Percentiles rank a stretch among this genome's conserved stretches.
Conservation (phyloP, 2,888 invertebrate species). For the Antitype chi region DNA sequence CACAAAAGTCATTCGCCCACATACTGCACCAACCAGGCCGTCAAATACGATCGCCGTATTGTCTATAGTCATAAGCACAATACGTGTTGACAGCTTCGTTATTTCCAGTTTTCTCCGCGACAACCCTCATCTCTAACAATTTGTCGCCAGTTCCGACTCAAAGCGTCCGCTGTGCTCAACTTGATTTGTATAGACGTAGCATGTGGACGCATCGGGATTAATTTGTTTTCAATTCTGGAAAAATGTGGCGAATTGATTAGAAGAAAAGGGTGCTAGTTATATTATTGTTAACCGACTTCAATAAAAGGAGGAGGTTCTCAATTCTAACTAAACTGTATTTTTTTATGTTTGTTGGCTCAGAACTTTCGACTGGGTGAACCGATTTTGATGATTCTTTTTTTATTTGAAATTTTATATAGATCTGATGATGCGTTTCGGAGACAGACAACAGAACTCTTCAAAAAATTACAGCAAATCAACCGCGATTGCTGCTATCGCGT, state of each 20-base stretch:
- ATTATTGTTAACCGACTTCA: too few relatives aligned
- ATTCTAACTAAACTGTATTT: too few relatives aligned
- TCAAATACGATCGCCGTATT: background rate
- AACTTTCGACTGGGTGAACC: too few relatives aligned
- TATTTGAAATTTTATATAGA: too few relatives aligned
- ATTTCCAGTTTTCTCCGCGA: background rate
- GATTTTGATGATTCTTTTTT: too few relatives aligned
- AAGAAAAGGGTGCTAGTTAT: background rate
- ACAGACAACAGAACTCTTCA: too few relatives aligned
- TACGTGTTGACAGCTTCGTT: conserved; percentile 12
- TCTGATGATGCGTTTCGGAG: too few relatives aligned
- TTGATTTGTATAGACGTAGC: conserved; percentile 53
- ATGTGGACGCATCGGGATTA: conserved; percentile 11
- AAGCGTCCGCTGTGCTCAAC: conserved; percentile 53
- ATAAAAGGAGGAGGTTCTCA: too few relatives aligned
- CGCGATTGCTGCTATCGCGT: too few relatives aligned
- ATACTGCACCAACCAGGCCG: background rate
- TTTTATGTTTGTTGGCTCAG: too few relatives aligned
- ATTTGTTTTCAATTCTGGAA: conserved; percentile 12
- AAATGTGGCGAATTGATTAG: background rate
- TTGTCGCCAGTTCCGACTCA: conserved; percentile 57
- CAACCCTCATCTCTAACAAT: conserved; percentile 54
- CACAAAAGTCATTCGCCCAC: background rate
- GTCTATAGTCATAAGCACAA: background rate
- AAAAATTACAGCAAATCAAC: too few relatives aligned